Conservation (phyloP, 2,113 vertebrate genomes). For the Clinocottus analis region DNA sequence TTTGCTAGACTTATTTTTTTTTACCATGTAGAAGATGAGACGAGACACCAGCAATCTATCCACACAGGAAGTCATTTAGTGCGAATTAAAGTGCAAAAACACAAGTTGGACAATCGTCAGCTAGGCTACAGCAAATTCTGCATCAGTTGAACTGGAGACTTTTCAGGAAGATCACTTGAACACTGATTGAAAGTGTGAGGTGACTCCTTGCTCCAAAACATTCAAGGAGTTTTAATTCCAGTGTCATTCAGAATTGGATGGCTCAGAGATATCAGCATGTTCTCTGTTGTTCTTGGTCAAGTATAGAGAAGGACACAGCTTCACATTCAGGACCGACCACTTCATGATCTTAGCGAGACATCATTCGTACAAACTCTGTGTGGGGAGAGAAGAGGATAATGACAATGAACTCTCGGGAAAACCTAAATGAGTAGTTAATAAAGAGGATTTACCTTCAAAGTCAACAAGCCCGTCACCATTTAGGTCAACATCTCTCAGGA, state of each 20-base stretch:
- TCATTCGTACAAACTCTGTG: slow-evolving; percentile 97
- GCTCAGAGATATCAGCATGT: slow-evolving; percentile 73
- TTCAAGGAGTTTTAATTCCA: slow-evolving; percentile 71
- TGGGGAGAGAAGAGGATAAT: slow-evolving; percentile 29
- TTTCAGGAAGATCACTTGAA: slow-evolving; percentile 78
- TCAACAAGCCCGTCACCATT: slow-evolving; percentile 97
- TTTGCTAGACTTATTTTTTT: slow-evolving; percentile 47
- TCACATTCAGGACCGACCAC: slow-evolving; percentile 66
- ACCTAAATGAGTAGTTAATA: not conserved
- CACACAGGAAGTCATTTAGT: slow-evolving; percentile 69
- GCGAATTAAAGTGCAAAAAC: slow-evolving; percentile 79
- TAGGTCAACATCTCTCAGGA: slow-evolving; percentile 95
- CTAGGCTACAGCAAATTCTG: slow-evolving; percentile 76
- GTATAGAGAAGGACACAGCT: slow-evolving; percentile 48
- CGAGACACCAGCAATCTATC: slow-evolving; percentile 49
- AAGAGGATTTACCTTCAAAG: slow-evolving; percentile 91
- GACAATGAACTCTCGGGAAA: not conserved
- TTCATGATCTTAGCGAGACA: slow-evolving; percentile 89
- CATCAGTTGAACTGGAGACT: slow-evolving; percentile 67
- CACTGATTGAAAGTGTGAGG: slow-evolving; percentile 67
- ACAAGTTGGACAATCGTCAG: slow-evolving; percentile 70
- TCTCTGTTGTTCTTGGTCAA: slow-evolving; percentile 48
- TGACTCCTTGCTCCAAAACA: slow-evolving; percentile 60
- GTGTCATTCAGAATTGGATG: slow-evolving; percentile 69
- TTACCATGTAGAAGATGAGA: slow-evolving; percentile 54